Base-by-base conservation (phyloP, 2,113 vertebrate species). In the Oostethus manadensis region DNA sequence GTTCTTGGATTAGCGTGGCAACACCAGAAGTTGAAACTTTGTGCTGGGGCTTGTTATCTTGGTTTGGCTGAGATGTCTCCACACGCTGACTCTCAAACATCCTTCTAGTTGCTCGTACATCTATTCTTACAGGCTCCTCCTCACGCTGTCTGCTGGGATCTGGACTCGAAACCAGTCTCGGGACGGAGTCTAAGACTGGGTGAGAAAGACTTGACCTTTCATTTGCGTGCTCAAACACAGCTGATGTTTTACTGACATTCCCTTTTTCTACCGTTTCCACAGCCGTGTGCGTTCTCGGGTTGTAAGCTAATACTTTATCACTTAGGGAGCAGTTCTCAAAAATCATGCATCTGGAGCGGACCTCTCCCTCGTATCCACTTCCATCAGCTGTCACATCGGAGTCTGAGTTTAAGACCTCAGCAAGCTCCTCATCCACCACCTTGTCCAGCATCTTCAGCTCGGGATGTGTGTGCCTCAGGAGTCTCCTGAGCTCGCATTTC, bases 321-420 rank as follows among this genome's bases (percentile, higher is more conserved):
- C 91, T 91, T 44, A 89, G 75, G 0, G 87, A 67, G 84, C 92
- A 92, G 72, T 94, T 98, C 82, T 99, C 97, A 84, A 99, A 99
- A 88, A 98, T 91, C 97, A 95, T 90, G 54, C 95, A 78, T 92
- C 94, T 94, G 45, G 93, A 94, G 59, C 94, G 90, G 44, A 99
- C 95, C 40, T 98, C 96, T 13, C 93, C 92, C 1, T 92, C 91
- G n/a, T 92, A 91, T 78, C 87, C 87, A 4, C 78, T 87, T 77
- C 86, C 79, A 51, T 46, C 76, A 62, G 58, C 70, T 82, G 73
- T 65, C 59, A 23, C 51, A 29, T 6, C 45, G 15, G 44, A 11
- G 55, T 86, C 82, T 17, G 78, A 79, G 72, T 69, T 68, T 57
- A 86, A 73, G 51, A 88, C 82, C 66, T 94, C 92, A 0, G 92